Evolutionary conservation across 1,140 invertebrate genomes (phyloP).

Genomic region (Ladona fulva): DNA sequence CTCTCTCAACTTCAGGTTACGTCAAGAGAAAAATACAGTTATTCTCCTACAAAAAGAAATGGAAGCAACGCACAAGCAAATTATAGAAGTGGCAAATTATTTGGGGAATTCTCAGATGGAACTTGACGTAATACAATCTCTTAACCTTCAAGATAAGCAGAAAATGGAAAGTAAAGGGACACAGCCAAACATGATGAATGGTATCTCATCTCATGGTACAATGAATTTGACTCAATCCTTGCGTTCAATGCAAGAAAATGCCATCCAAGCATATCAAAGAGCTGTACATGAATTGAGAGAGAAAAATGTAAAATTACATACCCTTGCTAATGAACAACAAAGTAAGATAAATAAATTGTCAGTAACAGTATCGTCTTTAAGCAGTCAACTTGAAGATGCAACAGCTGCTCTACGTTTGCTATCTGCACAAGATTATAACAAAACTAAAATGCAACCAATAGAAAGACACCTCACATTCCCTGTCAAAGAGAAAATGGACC

Average conservation of each 20-base stretch:
- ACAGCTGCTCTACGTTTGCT: not conserved
- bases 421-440: not conserved
- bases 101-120: not conserved
- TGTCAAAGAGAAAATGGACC: not conserved
- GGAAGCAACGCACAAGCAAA: not conserved
- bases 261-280: not conserved
- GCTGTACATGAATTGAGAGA: not conserved
- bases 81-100: not conserved
- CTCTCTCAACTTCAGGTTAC: not conserved
- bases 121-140: too few species aligned
- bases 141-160: too few species aligned
- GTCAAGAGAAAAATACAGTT: not conserved
- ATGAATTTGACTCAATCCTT: not conserved
- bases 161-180: too few species aligned
- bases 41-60: not conserved
- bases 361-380: not conserved
- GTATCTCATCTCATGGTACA: not conserved
- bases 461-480: not conserved
- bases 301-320: not conserved
- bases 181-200: not conserved
- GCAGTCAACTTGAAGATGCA: not conserved
- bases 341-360: not conserved
- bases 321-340: not conserved
- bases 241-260: not conserved
- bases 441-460: not conserved